phyloP scores from a whole-genome alignment of 2,113 vertebrate genomes.

The Pomatorhinus ruficollis region DNA sequence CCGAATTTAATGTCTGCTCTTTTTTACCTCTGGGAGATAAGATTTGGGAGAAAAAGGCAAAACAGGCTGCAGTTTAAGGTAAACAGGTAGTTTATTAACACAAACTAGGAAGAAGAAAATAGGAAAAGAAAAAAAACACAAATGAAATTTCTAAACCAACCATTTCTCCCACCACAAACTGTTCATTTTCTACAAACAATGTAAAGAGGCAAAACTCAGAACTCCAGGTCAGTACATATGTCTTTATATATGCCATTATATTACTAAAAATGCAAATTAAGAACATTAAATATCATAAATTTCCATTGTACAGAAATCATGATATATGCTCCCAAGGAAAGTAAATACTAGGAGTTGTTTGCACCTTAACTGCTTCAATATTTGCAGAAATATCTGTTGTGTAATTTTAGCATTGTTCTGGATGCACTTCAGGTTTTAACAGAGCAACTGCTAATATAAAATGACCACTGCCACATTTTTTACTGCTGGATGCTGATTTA shows the following conservation, averaged over 20 bases:
- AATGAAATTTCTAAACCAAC: no score
- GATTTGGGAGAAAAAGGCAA: no score
- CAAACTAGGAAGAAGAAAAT: no score
- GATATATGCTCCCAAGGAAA: background rate
- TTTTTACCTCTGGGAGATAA: no score
- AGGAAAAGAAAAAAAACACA: no score
- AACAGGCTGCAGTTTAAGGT: no score
- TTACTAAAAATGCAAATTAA: constrained; percentile 10
- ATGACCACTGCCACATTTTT: background rate
- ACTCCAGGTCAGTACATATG: no score
- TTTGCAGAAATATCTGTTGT: background rate
- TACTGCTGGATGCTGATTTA: background rate
- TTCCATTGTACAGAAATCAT: background rate
- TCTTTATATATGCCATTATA: background rate
- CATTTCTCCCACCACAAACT: no score
- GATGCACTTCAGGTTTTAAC: background rate
- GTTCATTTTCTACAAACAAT: no score
- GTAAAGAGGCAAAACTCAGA: no score
- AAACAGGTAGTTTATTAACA: no score
- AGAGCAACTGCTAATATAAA: background rate
- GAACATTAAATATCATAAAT: background rate
- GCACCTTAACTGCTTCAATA: background rate
- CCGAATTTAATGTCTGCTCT: no score
- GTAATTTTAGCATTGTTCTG: background rate
- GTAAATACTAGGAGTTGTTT: background rate